Evolutionary conservation across 2,113 vertebrate species (phyloP).

Genomic region (Chlorodrepanis virens): DNA sequence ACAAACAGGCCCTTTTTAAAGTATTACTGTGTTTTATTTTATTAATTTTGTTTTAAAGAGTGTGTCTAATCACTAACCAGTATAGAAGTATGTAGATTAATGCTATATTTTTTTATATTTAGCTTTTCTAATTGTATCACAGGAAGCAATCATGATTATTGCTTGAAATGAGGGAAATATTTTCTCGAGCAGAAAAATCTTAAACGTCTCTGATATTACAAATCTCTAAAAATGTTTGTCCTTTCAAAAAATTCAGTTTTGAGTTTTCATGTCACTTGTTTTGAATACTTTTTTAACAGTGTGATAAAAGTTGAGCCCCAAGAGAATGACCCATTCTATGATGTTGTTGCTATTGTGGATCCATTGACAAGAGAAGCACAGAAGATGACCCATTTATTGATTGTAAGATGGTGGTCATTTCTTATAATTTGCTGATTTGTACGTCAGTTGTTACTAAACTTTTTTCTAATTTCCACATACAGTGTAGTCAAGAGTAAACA

Average conservation of each 20-base stretch:
- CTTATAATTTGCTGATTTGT: background rate
- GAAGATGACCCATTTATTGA: conserved; percentile 87
- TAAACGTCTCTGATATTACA: background rate
- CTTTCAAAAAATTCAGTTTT: background rate
- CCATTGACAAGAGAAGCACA: conserved; percentile 91
- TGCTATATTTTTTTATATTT: background rate
- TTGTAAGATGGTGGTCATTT: conserved; percentile 76
- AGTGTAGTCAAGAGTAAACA: background rate
- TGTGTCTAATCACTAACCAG: background rate
- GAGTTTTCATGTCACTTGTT: background rate
- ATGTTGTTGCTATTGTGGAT: conserved; percentile 89
- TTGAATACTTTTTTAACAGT: conserved; percentile 63
- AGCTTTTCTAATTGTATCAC: background rate
- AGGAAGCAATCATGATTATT: background rate
- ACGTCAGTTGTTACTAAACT: background rate
- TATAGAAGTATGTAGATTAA: background rate
- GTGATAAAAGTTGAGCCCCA: conserved; percentile 80
- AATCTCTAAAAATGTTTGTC: background rate
- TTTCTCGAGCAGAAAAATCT: background rate
- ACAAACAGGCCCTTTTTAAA: background rate
- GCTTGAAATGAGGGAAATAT: background rate
- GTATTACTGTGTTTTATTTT: background rate
- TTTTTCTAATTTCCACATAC: background rate
- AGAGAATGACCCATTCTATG: conserved; percentile 82
- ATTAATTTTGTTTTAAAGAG: background rate